Evolutionary conservation across 1,140 invertebrate genomes (phyloP), one percentile per base, ranked within the genome.

Genomic region (Drosophila kurseongensis): DNA sequence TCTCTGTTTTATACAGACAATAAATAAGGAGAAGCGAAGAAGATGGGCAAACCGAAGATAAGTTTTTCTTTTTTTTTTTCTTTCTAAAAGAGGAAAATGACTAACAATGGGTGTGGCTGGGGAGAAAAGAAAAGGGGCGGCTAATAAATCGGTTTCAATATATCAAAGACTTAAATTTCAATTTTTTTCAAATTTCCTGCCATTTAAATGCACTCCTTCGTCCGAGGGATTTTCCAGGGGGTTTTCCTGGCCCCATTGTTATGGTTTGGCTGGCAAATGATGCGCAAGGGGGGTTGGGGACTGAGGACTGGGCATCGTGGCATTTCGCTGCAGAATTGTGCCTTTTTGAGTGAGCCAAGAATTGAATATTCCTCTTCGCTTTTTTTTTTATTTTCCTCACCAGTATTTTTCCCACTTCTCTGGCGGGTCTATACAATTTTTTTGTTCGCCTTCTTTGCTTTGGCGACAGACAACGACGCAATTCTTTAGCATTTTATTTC

Each of bases 401-500:
- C 42, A 47, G 56, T 45, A 59, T 65, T 65, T 77, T 58, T 41
- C 32, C 54, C 69, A 73, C 51, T 74, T 54, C 6, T 35, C 77
- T 62, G 54, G 50, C 32, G 50, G 50, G 50, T 52, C 50, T 52
- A 52, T 52, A 32, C 50, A 52, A 52, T 36, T 47, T 62, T 57
- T 67, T 69, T 52, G 14, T 67, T 58, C 40, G 52, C 42, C 51
- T 75, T 54, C 59, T 61, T 63, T 59, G 61, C 72, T 75, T 78
- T 71, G 47, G 47, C 58, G 76, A 83, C 80, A 68, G 77, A 74
- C 60, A 78, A 69, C 79, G 75, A 67, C 78, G 80, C 81, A 90
- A 90, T 91, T 91, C 82, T 91, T 91, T 91, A 88, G 90, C 90
- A 91, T 91, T 91, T 91, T 90, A 91, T 91, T 91, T 90, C 90